Evolutionary conservation across 2,797 vertebrate genomes (phyloP).

Genomic region (Poecilia picta): DNA sequence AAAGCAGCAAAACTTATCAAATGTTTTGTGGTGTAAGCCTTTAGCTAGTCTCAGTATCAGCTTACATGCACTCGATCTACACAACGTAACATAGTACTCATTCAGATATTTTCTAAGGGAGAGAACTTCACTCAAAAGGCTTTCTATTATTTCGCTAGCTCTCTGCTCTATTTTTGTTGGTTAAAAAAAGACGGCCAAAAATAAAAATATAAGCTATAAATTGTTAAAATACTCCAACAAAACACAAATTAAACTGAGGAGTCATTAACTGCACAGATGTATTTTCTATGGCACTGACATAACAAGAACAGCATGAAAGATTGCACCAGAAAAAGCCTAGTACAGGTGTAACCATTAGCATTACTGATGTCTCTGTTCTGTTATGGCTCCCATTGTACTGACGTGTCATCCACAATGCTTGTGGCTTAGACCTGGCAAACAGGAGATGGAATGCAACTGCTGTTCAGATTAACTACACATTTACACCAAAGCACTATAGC

Average conservation of each 20-base stretch:
- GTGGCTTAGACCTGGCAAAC: slow-evolving; percentile 1
- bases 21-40: neutral
- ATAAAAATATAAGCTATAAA: neutral
- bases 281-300: slow-evolving; percentile 45
- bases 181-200: neutral
- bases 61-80: neutral
- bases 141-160: neutral
- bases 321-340: slow-evolving; percentile 35
- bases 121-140: neutral
- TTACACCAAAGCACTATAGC: neutral
- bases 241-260: slow-evolving; percentile 18
- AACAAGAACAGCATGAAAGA: slow-evolving; percentile 61
- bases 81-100: neutral
- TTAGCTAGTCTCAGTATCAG: neutral
- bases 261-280: slow-evolving; percentile 17
- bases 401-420: slow-evolving; percentile 6
- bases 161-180: neutral
- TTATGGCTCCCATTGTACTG: slow-evolving; percentile 25
- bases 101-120: neutral
- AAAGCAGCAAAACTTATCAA: neutral
- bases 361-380: slow-evolving; percentile 38
- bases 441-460: neutral
- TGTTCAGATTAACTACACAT: slow-evolving; percentile 12
- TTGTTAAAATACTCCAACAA: slow-evolving; percentile 17
- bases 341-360: slow-evolving; percentile 54